Conservation (phyloP, 2,888 invertebrate species). For the Calliphora vomitoria region DNA sequence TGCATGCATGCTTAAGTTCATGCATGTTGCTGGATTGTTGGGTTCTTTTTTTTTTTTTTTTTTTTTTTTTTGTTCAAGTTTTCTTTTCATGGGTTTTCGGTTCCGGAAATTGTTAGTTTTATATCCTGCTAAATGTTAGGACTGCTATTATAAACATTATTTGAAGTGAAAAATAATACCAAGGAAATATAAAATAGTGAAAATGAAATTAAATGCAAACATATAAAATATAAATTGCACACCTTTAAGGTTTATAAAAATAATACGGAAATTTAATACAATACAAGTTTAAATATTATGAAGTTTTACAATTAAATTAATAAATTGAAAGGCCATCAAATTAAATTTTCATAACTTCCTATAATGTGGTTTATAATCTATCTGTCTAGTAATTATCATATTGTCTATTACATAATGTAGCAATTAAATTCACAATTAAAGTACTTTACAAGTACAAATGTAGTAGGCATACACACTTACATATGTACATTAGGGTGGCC, state of each 20-base stretch:
- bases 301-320: slow-evolving; percentile 19
- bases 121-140: slow-evolving; percentile 58
- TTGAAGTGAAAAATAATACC: background rate
- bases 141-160: background rate
- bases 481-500: too few species aligned
- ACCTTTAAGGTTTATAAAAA: background rate
- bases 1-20: slow-evolving; percentile 58
- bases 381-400: slow-evolving; percentile 32
- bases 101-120: slow-evolving; percentile 66
- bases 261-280: background rate
- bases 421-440: slow-evolving; percentile 60
- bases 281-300: background rate
- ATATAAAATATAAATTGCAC: background rate
- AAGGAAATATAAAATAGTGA: background rate
- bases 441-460: background rate
- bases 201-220: background rate
- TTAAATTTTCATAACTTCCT: slow-evolving; percentile 20
- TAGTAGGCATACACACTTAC: background rate
- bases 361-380: slow-evolving; percentile 34
- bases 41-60: slow-evolving; percentile 8
- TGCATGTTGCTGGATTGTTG: slow-evolving; percentile 36
- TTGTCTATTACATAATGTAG: slow-evolving; percentile 33
- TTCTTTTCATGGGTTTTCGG: slow-evolving; percentile 33
- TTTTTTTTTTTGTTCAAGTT: slow-evolving; percentile 14
- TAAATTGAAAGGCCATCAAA: background rate